These are phyloP conservation scores for Odocoileus hemionus DNA, from an alignment of 2,113 vertebrate genomes.

Conservation along the genomic window DNA sequence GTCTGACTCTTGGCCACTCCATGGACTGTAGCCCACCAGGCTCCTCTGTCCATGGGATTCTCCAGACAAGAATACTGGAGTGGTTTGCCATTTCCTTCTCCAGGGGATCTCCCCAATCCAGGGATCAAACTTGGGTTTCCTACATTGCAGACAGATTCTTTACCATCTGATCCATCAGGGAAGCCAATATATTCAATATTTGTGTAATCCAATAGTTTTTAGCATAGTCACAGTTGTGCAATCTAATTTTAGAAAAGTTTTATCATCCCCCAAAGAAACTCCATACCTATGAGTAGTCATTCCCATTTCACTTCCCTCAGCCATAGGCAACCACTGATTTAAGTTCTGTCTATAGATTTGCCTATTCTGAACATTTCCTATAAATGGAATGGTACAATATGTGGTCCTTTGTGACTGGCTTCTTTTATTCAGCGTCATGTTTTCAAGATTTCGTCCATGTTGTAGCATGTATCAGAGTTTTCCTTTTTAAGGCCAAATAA, in stretches of 20 bases:
- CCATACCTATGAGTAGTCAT: not conserved
- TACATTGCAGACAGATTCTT: not conserved
- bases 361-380: not conserved
- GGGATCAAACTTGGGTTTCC: not conserved
- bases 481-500: not conserved
- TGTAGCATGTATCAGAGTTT: not conserved
- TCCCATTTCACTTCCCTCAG: not conserved
- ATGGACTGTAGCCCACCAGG: not conserved
- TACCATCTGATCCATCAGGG: not conserved
- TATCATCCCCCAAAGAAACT: not conserved
- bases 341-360: not conserved
- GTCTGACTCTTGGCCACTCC: not conserved
- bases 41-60: not conserved
- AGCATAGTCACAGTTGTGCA: not conserved
- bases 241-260: constrained; percentile 11
- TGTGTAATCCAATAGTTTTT: not conserved
- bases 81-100: not conserved
- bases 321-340: not conserved
- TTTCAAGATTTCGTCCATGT: not conserved
- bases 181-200: not conserved
- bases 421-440: not conserved
- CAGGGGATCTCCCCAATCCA: not conserved
- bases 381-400: not conserved
- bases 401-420: not conserved
- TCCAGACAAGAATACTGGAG: not conserved